Evolutionary conservation across 2,888 invertebrate genomes (phyloP).

Genomic region (Aphodius sticticus): DNA sequence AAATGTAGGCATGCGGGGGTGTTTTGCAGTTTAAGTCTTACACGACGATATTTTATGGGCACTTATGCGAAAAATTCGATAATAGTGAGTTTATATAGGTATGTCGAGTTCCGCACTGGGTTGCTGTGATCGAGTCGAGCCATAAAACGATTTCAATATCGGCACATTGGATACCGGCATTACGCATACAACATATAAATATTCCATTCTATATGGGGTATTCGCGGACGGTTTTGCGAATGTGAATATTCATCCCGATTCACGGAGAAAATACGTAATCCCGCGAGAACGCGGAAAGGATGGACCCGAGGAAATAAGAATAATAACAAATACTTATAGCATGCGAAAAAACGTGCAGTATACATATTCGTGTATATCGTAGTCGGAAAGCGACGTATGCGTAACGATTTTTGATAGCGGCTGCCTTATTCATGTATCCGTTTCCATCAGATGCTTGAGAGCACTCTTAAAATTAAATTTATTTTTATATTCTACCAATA

Average conservation of each 20-base stretch:
- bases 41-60: not conserved
- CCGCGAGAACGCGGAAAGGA: not conserved
- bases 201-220: not conserved
- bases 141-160: not conserved
- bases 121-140: not conserved
- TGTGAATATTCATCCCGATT: not conserved
- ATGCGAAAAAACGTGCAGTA: not conserved
- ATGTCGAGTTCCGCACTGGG: not conserved
- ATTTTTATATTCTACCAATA: too few species aligned
- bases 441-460: too few species aligned
- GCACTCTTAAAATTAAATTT: too few species aligned
- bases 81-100: not conserved
- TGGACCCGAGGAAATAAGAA: not conserved
- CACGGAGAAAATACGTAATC: not conserved
- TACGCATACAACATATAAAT: not conserved
- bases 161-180: not conserved
- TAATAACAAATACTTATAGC: not conserved
- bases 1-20: not conserved
- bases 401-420: too few species aligned
- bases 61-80: not conserved
- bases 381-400: too few species aligned
- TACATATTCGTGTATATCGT: not conserved
- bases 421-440: too few species aligned
- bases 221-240: not conserved
- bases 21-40: not conserved